Percentiles rank a stretch among this genome's conserved stretches.
Evolutionary conservation across 2,113 vertebrate species (phyloP).

Genomic region (Cebidichthys violaceus): DNA sequence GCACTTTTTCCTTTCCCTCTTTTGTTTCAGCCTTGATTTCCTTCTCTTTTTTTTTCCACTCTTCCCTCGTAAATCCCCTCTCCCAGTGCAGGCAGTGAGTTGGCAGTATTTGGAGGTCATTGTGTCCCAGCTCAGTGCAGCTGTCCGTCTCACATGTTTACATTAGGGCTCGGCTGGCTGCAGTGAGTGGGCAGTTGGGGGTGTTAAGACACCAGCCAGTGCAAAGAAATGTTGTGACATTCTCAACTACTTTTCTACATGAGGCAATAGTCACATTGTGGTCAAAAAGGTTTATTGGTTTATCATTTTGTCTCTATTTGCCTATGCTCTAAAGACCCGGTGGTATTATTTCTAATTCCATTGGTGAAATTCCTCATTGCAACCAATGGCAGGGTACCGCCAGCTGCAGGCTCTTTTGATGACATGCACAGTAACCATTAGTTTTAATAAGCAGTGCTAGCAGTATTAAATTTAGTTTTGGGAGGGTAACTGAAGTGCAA

Average conservation of each 20-base stretch:
- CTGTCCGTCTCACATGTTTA: conserved; percentile 78
- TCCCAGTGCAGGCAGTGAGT: conserved; percentile 67
- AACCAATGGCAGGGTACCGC: neutral
- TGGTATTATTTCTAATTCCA: conserved; percentile 23
- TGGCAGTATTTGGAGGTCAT: conserved; percentile 76
- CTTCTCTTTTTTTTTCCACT: conserved; percentile 32
- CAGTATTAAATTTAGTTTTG: conserved; percentile 23
- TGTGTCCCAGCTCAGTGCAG: conserved; percentile 72
- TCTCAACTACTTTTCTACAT: conserved; percentile 22
- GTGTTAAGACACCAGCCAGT: conserved; percentile 52
- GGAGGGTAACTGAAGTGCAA: conserved; percentile 22
- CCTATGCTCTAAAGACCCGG: neutral
- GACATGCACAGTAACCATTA: conserved; percentile 36
- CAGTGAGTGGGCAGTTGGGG: conserved; percentile 63
- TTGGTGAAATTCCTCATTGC: conserved; percentile 26
- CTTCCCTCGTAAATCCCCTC: conserved; percentile 58
- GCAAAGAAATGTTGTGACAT: conserved; percentile 32
- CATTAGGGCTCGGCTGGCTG: conserved; percentile 67
- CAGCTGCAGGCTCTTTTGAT: conserved; percentile 31
- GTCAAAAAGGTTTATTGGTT: conserved; percentile 17
- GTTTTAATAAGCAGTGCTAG: conserved; percentile 29
- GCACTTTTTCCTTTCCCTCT: conserved; percentile 23
- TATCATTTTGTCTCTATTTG: neutral
- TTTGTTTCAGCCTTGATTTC: conserved; percentile 33
- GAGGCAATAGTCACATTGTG: conserved; percentile 6